These are phyloP conservation scores for Plutomurus gul DNA, from an alignment of 1,140 invertebrate genomes.

Conservation along the genomic window DNA sequence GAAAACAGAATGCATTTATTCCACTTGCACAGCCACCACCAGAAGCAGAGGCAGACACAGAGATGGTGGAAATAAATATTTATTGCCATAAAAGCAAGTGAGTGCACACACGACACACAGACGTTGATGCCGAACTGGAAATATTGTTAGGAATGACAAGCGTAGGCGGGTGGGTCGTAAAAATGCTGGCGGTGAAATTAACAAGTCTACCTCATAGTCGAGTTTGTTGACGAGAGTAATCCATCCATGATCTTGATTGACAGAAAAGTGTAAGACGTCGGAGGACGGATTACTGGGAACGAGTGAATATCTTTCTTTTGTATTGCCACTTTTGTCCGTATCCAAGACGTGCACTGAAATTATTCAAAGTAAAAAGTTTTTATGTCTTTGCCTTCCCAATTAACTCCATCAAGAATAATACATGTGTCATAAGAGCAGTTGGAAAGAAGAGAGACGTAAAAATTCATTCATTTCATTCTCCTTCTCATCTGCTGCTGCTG, in stretches of 20 bases:
- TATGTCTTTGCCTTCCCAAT: neutral
- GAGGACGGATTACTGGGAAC: conserved; percentile 6
- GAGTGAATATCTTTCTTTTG: conserved; percentile 50
- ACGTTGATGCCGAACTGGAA: too few species aligned
- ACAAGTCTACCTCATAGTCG: conserved; percentile 49
- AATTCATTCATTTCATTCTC: too few species aligned
- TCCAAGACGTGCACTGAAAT: conserved; percentile 51
- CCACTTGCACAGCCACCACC: too few species aligned
- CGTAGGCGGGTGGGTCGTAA: neutral
- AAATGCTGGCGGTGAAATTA: neutral
- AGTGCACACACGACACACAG: too few species aligned
- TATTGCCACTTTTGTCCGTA: conserved; percentile 50
- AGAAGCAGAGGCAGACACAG: too few species aligned
- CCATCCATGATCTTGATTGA: conserved; percentile 54
- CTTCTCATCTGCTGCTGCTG: too few species aligned
- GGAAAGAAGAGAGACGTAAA: too few species aligned
- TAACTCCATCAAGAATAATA: neutral
- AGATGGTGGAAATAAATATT: too few species aligned
- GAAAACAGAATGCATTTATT: too few species aligned
- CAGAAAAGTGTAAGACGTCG: conserved; percentile 47
- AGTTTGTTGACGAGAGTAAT: conserved; percentile 52
- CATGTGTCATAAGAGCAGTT: too few species aligned
- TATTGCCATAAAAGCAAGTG: too few species aligned
- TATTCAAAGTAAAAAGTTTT: conserved; percentile 13
- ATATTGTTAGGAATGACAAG: too few species aligned